Evolutionary conservation across 35 echinoderm and acorn worm genomes (phyloP).

Genomic region (Ophioderma brevispina): DNA sequence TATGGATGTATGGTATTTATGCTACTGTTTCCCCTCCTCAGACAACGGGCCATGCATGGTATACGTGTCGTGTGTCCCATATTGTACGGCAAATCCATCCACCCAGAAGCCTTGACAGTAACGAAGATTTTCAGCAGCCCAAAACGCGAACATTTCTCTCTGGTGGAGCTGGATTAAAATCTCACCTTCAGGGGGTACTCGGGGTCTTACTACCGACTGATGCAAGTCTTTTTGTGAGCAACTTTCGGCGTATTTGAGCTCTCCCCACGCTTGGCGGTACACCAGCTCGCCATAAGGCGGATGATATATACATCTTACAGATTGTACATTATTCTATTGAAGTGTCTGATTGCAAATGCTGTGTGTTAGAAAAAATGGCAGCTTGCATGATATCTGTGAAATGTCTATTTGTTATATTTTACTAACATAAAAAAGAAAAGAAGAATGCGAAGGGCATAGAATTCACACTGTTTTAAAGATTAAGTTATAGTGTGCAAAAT

Average conservation of each 20-base stretch:
- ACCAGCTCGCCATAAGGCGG: not conserved
- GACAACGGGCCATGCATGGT: not conserved
- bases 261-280: constrained; percentile 1
- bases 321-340: not conserved
- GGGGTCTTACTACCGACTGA: not conserved
- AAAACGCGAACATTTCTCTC: not conserved
- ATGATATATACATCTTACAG: not conserved
- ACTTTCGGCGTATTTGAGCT: constrained; percentile 12
- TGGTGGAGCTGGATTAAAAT: not conserved
- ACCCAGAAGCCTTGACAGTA: not conserved
- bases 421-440: not conserved
- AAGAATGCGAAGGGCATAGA: not conserved
- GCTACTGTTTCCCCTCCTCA: not conserved
- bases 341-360: not conserved
- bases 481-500: not conserved
- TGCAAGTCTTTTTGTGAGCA: not conserved
- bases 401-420: not conserved
- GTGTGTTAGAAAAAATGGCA: not conserved
- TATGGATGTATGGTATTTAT: not conserved
- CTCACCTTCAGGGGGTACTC: not conserved
- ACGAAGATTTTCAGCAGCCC: not conserved
- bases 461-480: not conserved
- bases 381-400: not conserved
- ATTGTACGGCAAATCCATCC: not conserved
- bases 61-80: not conserved